phyloP scores from a whole-genome alignment of 53 echinoderm and acorn worm genomes.

The Holothuria scabra region DNA sequence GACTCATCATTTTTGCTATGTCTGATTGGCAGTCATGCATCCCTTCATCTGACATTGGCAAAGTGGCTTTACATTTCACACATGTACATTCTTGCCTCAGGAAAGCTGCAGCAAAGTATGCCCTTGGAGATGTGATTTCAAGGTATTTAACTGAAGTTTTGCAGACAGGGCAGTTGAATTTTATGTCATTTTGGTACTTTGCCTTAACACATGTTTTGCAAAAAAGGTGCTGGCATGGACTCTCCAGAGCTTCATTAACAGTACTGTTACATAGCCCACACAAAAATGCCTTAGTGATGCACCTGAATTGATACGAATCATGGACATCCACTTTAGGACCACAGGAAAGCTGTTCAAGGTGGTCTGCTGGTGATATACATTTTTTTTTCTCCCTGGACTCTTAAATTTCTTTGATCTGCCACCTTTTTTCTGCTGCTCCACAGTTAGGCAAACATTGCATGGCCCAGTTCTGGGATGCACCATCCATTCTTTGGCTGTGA shows the following conservation, averaged over 20 bases:
- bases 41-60: neutral
- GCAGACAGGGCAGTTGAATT: neutral
- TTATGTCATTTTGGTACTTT: neutral
- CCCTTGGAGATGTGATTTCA: neutral
- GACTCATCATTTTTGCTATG: neutral
- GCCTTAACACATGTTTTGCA: neutral
- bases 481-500: neutral
- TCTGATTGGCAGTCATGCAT: neutral
- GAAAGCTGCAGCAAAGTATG: neutral
- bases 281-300: neutral
- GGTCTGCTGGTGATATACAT: neutral
- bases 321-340: neutral
- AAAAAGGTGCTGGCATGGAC: neutral
- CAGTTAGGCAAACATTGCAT: neutral
- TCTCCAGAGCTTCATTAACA: constrained; percentile 1
- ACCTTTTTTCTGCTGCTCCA: constrained; percentile 18
- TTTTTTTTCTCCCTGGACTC: neutral
- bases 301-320: neutral
- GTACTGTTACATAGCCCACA: constrained; percentile 7
- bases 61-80: neutral
- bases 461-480: constrained; percentile 14
- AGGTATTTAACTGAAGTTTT: neutral
- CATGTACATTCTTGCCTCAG: neutral
- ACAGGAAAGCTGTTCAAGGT: neutral
- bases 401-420: constrained; percentile 12